A percentile compares a stretch with the other conserved stretches of the same genome.
phyloP scores from a whole-genome alignment of 1,140 invertebrate genomes.

The Scylla paramamosain region DNA sequence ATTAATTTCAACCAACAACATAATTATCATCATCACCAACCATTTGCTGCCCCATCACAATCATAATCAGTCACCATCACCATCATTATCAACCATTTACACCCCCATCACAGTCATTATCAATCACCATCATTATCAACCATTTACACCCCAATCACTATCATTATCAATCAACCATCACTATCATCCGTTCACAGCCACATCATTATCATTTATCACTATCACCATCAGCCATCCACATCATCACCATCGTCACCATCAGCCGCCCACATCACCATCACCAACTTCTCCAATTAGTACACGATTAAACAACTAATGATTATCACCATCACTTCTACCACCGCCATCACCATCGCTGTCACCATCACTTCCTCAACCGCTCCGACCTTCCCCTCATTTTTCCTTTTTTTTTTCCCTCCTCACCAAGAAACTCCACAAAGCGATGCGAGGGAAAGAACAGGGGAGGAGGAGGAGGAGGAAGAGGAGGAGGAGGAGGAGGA shows the following conservation, averaged over 20 bases:
- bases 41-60: too few relatives aligned
- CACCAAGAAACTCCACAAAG: not conserved
- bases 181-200: not conserved
- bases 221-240: not conserved
- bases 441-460: too few relatives aligned
- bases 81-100: too few relatives aligned
- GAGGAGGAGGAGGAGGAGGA: too few relatives aligned
- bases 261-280: too few relatives aligned
- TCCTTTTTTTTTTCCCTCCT: not conserved
- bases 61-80: too few relatives aligned
- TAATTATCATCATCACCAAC: too few relatives aligned
- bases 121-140: too few relatives aligned
- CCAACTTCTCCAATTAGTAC: too few relatives aligned
- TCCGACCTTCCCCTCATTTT: not conserved
- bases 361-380: not conserved
- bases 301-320: not conserved
- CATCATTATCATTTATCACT: not conserved
- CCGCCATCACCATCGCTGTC: not conserved
- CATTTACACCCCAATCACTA: not conserved
- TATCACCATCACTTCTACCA: not conserved
- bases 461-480: too few relatives aligned
- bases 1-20: too few relatives aligned
- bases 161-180: not conserved
- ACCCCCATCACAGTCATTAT: not conserved
- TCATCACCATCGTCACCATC: too few relatives aligned